phyloP scores from a whole-genome alignment of 1,140 invertebrate genomes.

The Glomeris maerens region DNA sequence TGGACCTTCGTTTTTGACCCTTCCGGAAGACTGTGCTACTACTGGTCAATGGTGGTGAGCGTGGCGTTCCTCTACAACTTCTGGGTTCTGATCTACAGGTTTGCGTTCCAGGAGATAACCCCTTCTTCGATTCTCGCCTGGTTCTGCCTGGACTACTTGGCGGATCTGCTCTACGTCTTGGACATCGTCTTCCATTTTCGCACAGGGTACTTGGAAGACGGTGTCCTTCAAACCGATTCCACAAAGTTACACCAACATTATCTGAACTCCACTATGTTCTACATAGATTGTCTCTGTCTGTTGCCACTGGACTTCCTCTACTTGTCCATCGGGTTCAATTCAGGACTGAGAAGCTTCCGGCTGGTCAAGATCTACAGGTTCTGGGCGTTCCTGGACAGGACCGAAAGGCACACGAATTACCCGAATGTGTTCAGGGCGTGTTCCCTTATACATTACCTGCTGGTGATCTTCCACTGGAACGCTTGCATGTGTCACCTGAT shows the following conservation, averaged over 20 bases:
- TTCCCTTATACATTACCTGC: slow-evolving; percentile 85
- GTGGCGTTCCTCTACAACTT: slow-evolving; percentile 97
- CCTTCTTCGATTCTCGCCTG: slow-evolving; percentile 70
- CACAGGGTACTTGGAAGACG: slow-evolving; percentile 90
- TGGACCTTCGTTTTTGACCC: slow-evolving; percentile 82
- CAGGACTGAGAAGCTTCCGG: slow-evolving; percentile 87
- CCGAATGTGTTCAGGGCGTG: slow-evolving; percentile 89
- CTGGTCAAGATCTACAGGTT: slow-evolving; percentile 96
- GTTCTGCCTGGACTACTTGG: slow-evolving; percentile 93
- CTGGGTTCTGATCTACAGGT: slow-evolving; percentile 96
- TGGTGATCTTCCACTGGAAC: slow-evolving; percentile 99
- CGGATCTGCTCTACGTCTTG: slow-evolving; percentile 87
- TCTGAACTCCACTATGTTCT: slow-evolving; percentile 97
- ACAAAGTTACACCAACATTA: slow-evolving; percentile 87
- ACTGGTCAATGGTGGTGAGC: slow-evolving; percentile 94
- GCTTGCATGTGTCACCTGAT: slow-evolving; percentile 94
- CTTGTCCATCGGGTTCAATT: slow-evolving; percentile 94
- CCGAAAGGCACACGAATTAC: slow-evolving; percentile 96
- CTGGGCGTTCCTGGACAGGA: slow-evolving; percentile 96
- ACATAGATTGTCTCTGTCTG: slow-evolving; percentile 95
- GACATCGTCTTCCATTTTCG: slow-evolving; percentile 96
- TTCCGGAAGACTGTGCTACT: slow-evolving; percentile 79
- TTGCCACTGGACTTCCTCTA: slow-evolving; percentile 95
- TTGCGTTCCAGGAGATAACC: slow-evolving; percentile 74
- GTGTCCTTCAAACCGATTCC: slow-evolving; percentile 88